Evolutionary conservation across 2,113 vertebrate genomes (phyloP), one percentile per base, ranked within the genome.

Genomic region (Thomomys bottae): DNA sequence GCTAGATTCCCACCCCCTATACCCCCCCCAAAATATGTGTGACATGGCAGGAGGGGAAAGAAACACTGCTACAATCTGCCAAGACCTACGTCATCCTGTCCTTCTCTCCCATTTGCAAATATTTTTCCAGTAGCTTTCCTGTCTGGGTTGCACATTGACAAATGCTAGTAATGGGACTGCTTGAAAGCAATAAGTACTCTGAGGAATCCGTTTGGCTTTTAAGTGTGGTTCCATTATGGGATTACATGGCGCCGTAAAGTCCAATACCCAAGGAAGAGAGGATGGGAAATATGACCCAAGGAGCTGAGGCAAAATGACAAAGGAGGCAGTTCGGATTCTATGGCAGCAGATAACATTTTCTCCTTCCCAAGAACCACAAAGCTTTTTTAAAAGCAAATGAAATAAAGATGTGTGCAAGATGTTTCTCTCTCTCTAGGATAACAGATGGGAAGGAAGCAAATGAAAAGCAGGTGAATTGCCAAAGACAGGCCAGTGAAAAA

Each of bases 161-260:
- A 75, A 76, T 1, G 79, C 82, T 49, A 45, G 81, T 93, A 88
- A 95, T 66, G 94, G 3, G 28, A n/a, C 64, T 42, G 38, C 71
- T 6, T 54, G 40, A 87, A 66, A 87, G 80, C 40, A 83, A 73
- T 30, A 59, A 57, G 5, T 54, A 21, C 82, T 87, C 72, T 8
- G 64, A 59, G 40, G 76, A 94, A 88, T 70, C 87, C 1, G 0
- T 45, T n/a, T 1, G 8, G 42, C 92, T 93, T 73, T 81, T 68
- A 82, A 79, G 2, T 90, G 75, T 82, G 88, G 87, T 85, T 95
- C 95, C 92, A 95, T 93, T 92, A 89, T 7, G 6, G 80, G 54
- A 59, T 90, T 96, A 73, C 3, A 0, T 2, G 87, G 96, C 71
- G 61, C 91, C 88, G 17, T 36, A 1, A 67, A 93, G 90, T 86